phyloP scores from a whole-genome alignment of 2,888 invertebrate genomes.

The Rambutsinella grinnellia region DNA sequence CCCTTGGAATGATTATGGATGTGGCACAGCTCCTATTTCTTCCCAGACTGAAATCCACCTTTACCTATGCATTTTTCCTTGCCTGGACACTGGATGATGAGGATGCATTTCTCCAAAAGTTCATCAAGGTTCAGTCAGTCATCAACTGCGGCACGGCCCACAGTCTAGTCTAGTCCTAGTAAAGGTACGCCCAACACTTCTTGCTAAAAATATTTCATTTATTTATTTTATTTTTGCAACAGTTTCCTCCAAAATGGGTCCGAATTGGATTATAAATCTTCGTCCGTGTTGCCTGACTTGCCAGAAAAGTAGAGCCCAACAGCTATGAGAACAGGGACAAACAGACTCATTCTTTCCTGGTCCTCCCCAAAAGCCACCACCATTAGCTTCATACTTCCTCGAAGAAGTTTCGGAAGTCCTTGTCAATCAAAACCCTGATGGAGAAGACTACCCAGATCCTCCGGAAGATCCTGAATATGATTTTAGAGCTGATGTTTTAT shows the following conservation, averaged over 20 bases:
- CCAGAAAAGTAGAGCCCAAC: constrained; percentile 14
- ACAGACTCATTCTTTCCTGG: neutral
- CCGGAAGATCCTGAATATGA: constrained; percentile 3
- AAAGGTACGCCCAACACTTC: too few relatives aligned
- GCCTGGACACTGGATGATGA: too few relatives aligned
- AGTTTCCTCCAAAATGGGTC: constrained; percentile 4
- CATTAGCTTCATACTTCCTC: constrained; percentile 21
- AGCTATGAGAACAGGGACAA: too few relatives aligned
- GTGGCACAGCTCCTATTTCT: neutral
- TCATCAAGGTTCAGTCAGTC: constrained; percentile 11
- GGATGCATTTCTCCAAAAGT: neutral
- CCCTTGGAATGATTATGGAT: constrained; percentile 6
- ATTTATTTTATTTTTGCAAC: neutral
- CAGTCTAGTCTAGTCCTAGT: constrained; percentile 6
- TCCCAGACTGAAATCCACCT: neutral
- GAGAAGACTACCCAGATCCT: constrained; percentile 34
- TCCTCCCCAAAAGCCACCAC: constrained; percentile 4
- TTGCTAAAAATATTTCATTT: neutral
- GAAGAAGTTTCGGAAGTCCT: constrained; percentile 15
- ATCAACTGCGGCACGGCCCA: neutral
- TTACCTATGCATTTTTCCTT: neutral
- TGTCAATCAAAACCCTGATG: constrained; percentile 22
- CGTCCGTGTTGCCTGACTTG: constrained; percentile 37
- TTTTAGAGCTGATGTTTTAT: neutral
- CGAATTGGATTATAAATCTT: constrained; percentile 27